A percentile compares a stretch with the other conserved stretches of the same genome.
Evolutionary conservation across 2,113 vertebrate genomes (phyloP).

Genomic region (Callipepla squamata): DNA sequence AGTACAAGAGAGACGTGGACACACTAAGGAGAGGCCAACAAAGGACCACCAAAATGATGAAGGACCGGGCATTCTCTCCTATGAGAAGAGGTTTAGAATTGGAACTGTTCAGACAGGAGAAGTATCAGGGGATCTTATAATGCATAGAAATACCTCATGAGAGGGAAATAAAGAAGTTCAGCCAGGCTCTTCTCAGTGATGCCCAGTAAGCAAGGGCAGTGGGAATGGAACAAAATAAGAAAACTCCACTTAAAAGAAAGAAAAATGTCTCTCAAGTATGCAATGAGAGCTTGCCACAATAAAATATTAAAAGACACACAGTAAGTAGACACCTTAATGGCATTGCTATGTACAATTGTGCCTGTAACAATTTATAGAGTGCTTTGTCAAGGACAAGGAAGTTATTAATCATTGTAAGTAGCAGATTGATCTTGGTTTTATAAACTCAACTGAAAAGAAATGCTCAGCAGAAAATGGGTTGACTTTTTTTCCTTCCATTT

Average conservation of each 20-base stretch:
- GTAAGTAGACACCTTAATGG: background rate
- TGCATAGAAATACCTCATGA: background rate
- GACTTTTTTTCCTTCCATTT: conserved; percentile 49
- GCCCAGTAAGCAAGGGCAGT: background rate
- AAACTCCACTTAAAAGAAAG: background rate
- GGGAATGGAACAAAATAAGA: background rate
- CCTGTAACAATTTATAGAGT: conserved; percentile 64
- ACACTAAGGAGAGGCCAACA: background rate
- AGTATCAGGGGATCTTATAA: rapidly evolving
- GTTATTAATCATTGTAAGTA: conserved; percentile 67
- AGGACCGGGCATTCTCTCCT: background rate
- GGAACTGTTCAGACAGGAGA: background rate
- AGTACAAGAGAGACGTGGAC: background rate
- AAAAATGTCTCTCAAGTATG: background rate
- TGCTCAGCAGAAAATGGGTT: conserved; percentile 60
- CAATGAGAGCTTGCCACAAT: conserved; percentile 11
- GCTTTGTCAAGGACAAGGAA: conserved; percentile 70
- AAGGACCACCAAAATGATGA: background rate
- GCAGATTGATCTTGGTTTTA: conserved; percentile 69
- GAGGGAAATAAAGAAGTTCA: background rate
- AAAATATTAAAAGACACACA: conserved; percentile 35
- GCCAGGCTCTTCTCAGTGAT: background rate
- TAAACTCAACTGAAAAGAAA: conserved; percentile 41
- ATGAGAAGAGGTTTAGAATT: background rate
- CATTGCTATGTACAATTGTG: conserved; percentile 7